Percentiles rank a stretch among this genome's conserved stretches.
Conservation (phyloP, 2,797 vertebrate genomes). For the Pangasius mekongensis region DNA sequence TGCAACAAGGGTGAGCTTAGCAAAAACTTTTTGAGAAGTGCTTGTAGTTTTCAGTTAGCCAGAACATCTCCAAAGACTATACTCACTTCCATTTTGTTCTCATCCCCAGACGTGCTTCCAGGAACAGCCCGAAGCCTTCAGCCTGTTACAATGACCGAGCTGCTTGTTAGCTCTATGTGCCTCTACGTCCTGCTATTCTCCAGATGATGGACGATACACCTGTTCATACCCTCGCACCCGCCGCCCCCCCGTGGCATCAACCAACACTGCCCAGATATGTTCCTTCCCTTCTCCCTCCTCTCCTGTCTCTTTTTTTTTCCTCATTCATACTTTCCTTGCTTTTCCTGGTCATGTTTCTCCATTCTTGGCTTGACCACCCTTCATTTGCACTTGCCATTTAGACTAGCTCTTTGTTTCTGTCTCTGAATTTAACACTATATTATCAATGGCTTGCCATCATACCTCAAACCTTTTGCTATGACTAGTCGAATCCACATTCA, state of each 20-base stretch:
- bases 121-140: constrained; percentile 64
- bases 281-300: constrained; percentile 44
- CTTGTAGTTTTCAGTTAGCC: neutral
- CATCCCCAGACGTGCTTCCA: constrained; percentile 70
- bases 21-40: neutral
- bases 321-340: constrained; percentile 9
- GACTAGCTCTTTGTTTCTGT: neutral
- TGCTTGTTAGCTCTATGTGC: constrained; percentile 70
- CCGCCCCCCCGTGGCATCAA: constrained; percentile 42
- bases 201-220: constrained; percentile 76
- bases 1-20: neutral
- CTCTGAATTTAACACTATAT: constrained; percentile 9
- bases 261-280: constrained; percentile 53
- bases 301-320: constrained; percentile 34
- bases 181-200: constrained; percentile 68
- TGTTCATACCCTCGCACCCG: constrained; percentile 53
- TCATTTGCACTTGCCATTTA: neutral
- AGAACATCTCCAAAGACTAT: neutral
- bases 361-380: constrained; percentile 6
- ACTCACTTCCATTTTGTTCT: constrained; percentile 32
- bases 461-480: constrained; percentile 24
- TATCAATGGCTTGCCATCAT: constrained; percentile 39
- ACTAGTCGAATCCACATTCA: neutral
- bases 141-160: constrained; percentile 66
- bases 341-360: constrained; percentile 1